Percentiles rank a stretch among this genome's conserved stretches.
Conservation (phyloP, 2,888 invertebrate genomes). For the Hemicrepidius hirtus region DNA sequence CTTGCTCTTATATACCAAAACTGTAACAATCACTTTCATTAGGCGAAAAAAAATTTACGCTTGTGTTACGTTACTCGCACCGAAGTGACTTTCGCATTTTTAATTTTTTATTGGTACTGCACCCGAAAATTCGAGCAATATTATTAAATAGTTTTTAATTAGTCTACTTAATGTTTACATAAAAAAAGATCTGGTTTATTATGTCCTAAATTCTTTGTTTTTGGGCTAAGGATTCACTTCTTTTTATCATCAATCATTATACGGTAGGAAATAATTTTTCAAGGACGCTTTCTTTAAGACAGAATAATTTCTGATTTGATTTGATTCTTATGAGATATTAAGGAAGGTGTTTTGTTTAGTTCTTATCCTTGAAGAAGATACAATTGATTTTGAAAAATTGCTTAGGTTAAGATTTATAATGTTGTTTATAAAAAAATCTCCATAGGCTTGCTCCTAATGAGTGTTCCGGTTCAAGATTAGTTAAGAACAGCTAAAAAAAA, state of each 20-base stretch:
- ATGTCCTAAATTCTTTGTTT: neutral
- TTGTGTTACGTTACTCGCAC: constrained; percentile 16
- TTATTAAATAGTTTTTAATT: constrained; percentile 4
- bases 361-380: too few relatives aligned
- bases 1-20: constrained; percentile 26
- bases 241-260: too few relatives aligned
- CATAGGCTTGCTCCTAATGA: neutral
- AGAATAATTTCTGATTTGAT: too few relatives aligned
- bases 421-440: neutral
- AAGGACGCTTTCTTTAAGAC: too few relatives aligned
- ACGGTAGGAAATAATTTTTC: too few relatives aligned
- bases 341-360: too few relatives aligned
- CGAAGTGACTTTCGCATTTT: constrained; percentile 23
- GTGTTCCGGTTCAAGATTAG: constrained; percentile 18
- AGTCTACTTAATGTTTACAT: neutral
- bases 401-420: neutral
- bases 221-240: too few relatives aligned
- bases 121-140: neutral
- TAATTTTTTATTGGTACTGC: constrained; percentile 21
- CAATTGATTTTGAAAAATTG: too few relatives aligned
- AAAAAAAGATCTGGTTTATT: neutral
- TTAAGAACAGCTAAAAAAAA: neutral
- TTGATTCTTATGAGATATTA: too few relatives aligned
- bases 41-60: constrained; percentile 1
- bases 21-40: constrained; percentile 35